A percentile compares a stretch with the other conserved stretches of the same genome.
Evolutionary conservation across 2,113 vertebrate species (phyloP).

Genomic region (Tragelaphus imberbis): DNA sequence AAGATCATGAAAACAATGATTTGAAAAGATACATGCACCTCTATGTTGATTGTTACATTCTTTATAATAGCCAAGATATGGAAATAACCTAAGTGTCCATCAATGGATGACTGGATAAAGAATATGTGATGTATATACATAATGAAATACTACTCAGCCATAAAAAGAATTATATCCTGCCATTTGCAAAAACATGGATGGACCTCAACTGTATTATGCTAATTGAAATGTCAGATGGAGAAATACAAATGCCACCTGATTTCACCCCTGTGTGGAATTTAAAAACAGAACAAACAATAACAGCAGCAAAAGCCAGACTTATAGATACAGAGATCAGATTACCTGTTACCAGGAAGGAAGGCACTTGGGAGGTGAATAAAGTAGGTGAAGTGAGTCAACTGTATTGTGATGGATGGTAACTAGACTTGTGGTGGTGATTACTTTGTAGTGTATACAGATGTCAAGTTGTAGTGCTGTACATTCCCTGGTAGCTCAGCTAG

Average conservation of each 20-base stretch:
- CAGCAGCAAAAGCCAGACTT: not conserved
- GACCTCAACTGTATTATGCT: not conserved
- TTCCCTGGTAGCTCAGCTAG: not conserved
- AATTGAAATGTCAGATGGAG: not conserved
- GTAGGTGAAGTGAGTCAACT: not conserved
- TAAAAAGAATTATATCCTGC: not conserved
- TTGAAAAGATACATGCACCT: not conserved
- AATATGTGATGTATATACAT: not conserved
- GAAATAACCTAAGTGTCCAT: not conserved
- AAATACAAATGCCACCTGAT: not conserved
- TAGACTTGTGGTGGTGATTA: not conserved
- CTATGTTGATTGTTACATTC: not conserved
- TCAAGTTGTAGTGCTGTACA: not conserved
- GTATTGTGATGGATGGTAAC: not conserved
- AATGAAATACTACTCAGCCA: not conserved
- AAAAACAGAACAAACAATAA: not conserved
- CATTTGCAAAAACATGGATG: not conserved
- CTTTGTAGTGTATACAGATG: not conserved
- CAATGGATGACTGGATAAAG: not conserved
- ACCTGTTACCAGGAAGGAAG: not conserved
- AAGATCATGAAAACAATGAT: not conserved
- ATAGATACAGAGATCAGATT: not conserved
- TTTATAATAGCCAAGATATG: not conserved
- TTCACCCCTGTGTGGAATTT: not conserved
- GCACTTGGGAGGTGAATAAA: not conserved